A percentile compares a stretch with the other conserved stretches of the same genome.
Evolutionary conservation across 2,888 invertebrate genomes (phyloP).

Genomic region (Seira ritae): DNA sequence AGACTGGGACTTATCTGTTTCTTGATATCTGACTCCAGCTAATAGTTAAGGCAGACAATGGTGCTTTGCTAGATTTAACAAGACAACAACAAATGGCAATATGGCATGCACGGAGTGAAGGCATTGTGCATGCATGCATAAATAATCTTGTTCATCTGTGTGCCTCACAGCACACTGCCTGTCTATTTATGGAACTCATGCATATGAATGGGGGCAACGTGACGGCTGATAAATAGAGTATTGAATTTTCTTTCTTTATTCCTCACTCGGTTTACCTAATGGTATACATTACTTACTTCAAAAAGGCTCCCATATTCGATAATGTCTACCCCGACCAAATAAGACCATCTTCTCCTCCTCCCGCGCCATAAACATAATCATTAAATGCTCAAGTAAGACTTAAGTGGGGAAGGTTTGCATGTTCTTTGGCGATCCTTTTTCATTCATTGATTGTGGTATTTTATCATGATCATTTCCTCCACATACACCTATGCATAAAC

Average conservation of each 20-base stretch:
- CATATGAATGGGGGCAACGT: constrained; percentile 47
- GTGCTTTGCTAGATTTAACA: constrained; percentile 7
- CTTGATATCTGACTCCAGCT: constrained; percentile 5
- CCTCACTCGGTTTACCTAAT: background rate
- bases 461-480: background rate
- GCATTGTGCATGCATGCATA: constrained; percentile 31
- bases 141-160: constrained; percentile 31
- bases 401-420: constrained; percentile 50
- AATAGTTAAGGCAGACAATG: constrained; percentile 1
- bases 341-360: background rate
- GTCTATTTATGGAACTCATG: constrained; percentile 53
- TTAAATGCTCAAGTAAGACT: constrained; percentile 40
- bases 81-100: constrained; percentile 31
- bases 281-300: background rate
- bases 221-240: constrained; percentile 58
- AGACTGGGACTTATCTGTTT: background rate
- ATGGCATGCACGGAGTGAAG: constrained; percentile 3
- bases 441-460: background rate
- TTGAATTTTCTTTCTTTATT: constrained; percentile 32
- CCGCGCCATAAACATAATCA: background rate
- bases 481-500: background rate
- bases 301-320: constrained; percentile 5
- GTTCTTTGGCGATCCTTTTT: constrained; percentile 6
- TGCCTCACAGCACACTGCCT: constrained; percentile 17
- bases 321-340: background rate